Conservation (phyloP, 2,888 invertebrate genomes). For the Dinocampus coccinellae region DNA sequence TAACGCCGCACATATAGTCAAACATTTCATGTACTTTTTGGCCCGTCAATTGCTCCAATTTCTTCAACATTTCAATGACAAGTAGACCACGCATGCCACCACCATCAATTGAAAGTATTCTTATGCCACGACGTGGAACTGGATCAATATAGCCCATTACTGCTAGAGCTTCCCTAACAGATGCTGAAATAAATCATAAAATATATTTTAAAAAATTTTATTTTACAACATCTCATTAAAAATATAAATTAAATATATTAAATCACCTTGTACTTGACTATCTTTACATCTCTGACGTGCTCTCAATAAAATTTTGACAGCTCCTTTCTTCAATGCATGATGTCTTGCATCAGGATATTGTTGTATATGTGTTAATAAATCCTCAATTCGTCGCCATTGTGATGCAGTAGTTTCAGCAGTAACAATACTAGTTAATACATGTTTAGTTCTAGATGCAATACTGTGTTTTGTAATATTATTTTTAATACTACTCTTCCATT, state of each 20-base stretch:
- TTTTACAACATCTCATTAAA: not conserved
- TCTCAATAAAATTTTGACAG: constrained; percentile 75
- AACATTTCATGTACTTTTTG: constrained; percentile 82
- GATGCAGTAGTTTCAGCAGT: constrained; percentile 74
- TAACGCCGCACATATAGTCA: constrained; percentile 88
- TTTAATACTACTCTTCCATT: constrained; percentile 70
- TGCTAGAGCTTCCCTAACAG: constrained; percentile 74
- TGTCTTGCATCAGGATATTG: constrained; percentile 81
- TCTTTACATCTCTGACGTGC: constrained; percentile 70
- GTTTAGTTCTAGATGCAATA: constrained; percentile 76
- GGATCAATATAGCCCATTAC: constrained; percentile 81
- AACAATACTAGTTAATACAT: constrained; percentile 76
- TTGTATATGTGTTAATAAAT: constrained; percentile 80
- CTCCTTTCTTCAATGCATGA: constrained; percentile 82
- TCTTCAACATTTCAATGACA: constrained; percentile 84
- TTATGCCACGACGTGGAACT: constrained; percentile 79
- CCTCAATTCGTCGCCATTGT: constrained; percentile 76
- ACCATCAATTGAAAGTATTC: constrained; percentile 89
- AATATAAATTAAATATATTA: not conserved
- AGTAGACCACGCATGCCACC: constrained; percentile 91
- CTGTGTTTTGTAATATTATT: constrained; percentile 70
- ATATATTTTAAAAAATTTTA: constrained; percentile 9
- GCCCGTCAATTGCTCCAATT: constrained; percentile 81
- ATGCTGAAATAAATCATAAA: constrained; percentile 48
- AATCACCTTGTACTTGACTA: constrained; percentile 60